phyloP scores from a whole-genome alignment of 2,888 invertebrate genomes.

The Epistrophe eligans region DNA sequence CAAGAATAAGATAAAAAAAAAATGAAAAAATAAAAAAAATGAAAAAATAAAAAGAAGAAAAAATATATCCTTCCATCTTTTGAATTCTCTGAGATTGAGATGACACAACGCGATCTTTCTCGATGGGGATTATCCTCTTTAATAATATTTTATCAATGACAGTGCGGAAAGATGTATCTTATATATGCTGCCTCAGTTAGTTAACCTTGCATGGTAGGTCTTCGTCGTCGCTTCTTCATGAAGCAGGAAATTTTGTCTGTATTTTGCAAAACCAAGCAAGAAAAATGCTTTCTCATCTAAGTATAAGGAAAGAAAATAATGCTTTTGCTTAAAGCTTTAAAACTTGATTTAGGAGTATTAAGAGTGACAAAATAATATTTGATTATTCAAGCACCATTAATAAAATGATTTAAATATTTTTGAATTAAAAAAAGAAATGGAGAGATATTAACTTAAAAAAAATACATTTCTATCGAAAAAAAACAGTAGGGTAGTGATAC shows the following conservation, averaged over 20 bases:
- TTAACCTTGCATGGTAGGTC: no score
- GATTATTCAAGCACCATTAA: neutral
- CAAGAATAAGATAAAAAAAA: no score
- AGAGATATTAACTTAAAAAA: neutral
- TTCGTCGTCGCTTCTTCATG: neutral
- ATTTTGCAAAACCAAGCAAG: neutral
- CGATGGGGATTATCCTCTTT: conserved; percentile 33
- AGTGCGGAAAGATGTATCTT: conserved; percentile 2
- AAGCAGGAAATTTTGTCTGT: neutral
- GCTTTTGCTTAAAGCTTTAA: neutral
- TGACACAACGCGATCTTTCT: conserved; percentile 32
- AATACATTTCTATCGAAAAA: neutral
- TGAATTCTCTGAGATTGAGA: conserved; percentile 13
- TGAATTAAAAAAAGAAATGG: neutral
- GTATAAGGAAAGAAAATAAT: neutral
- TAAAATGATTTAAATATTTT: neutral
- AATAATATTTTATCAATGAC: conserved; percentile 37
- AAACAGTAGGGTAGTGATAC: no score
- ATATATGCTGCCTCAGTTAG: neutral
- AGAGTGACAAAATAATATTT: neutral
- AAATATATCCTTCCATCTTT: conserved; percentile 10
- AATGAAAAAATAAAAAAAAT: neutral
- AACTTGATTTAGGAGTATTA: neutral
- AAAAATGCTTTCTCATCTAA: neutral
- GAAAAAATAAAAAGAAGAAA: neutral